phyloP scores from a whole-genome alignment of 1,140 invertebrate species.

The Holotrichia oblita region DNA sequence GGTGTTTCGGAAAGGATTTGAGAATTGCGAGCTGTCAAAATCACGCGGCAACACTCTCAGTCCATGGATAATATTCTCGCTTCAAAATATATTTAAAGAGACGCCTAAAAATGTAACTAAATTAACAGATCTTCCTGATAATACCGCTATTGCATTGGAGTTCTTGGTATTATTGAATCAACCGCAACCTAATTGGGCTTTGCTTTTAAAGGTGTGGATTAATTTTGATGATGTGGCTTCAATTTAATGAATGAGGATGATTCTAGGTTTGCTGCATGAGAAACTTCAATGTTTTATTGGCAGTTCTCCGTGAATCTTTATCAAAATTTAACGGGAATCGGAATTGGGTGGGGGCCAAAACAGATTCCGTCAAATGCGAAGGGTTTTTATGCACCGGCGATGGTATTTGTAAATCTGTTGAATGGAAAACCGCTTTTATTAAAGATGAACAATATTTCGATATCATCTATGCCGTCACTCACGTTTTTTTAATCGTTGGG shows the following conservation, averaged over 20 bases:
- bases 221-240: no score
- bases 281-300: conserved; percentile 64
- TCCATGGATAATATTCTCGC: conserved; percentile 73
- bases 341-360: not conserved
- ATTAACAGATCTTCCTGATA: conserved; percentile 63
- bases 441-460: conserved; percentile 57
- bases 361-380: conserved; percentile 62
- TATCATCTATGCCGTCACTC: conserved; percentile 52
- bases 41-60: conserved; percentile 64
- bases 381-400: conserved; percentile 72
- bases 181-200: conserved; percentile 78
- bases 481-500: conserved; percentile 68
- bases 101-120: conserved; percentile 61
- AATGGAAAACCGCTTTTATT: conserved; percentile 30
- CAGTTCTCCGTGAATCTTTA: conserved; percentile 56
- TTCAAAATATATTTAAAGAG: conserved; percentile 69
- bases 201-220: conserved; percentile 71
- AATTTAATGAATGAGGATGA: conserved; percentile 36
- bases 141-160: conserved; percentile 72
- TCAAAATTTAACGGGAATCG: conserved; percentile 39
- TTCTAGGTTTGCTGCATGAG: conserved; percentile 72
- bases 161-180: conserved; percentile 76
- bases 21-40: conserved; percentile 65
- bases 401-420: conserved; percentile 56
- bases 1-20: conserved; percentile 68